A percentile compares a stretch with the other conserved stretches of the same genome.
Evolutionary conservation across 2,888 invertebrate genomes (phyloP).

Genomic region (Microctonus brassicae): DNA sequence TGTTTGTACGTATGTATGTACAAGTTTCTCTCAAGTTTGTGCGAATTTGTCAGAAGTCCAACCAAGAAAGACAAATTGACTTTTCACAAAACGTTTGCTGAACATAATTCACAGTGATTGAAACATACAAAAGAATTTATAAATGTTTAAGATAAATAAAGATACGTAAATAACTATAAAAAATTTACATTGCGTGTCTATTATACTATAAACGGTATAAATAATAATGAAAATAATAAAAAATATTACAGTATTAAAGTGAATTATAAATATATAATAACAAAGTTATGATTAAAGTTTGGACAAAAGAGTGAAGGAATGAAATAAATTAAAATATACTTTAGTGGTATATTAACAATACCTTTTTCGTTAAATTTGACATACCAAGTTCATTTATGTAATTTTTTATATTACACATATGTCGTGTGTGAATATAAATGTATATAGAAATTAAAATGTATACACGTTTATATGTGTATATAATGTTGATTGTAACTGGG

Average conservation of each 20-base stretch:
- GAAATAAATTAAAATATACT: background rate
- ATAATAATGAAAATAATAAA: no score
- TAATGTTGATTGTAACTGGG: constrained; percentile 30
- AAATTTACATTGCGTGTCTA: background rate
- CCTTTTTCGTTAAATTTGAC: background rate
- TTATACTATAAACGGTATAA: no score
- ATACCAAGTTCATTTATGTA: background rate
- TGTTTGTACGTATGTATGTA: background rate
- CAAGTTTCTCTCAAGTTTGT: background rate
- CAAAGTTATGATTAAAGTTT: background rate
- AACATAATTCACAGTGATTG: constrained; percentile 8
- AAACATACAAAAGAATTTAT: background rate
- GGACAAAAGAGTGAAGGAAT: background rate
- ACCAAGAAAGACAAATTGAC: constrained; percentile 18
- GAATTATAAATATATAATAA: background rate
- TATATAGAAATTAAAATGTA: constrained; percentile 1
- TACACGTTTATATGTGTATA: background rate
- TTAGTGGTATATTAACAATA: background rate
- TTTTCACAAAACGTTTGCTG: background rate
- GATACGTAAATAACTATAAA: background rate
- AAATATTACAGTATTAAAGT: no score
- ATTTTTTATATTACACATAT: background rate
- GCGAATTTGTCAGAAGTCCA: constrained; percentile 11
- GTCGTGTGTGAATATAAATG: background rate
- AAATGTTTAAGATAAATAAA: background rate